Evolutionary conservation across 2,113 vertebrate genomes (phyloP), one percentile per base, ranked within the genome.

Genomic region (Ia io): DNA sequence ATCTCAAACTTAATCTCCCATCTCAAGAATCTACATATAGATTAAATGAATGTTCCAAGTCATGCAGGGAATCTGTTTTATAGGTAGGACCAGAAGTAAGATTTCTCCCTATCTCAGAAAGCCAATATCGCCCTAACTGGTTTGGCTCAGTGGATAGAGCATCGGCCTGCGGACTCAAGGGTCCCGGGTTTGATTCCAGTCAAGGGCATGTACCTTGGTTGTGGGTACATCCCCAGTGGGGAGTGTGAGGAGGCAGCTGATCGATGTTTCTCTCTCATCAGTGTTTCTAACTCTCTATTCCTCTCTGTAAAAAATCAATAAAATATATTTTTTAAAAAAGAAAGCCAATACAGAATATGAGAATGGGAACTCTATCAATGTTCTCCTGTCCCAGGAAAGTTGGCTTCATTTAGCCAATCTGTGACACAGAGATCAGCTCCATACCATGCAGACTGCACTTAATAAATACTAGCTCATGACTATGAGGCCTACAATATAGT

Each of bases 1-100:
- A 42, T 92, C 67, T 71, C 71, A 85, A 90, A 71, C 49, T 73
- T 93, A 53, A 78, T 89, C 84, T 93, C 40, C 61, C 49, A 73
- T 86, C 83, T 78, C 14, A 22, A 92, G 2, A 25, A 70, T 51
- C 44, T 73, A 70, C 9, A 59, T 6, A 51, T 18, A 56, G 40
- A 61, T 67, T n/a, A 73, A 74, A 76, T 40, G n/a, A 63, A 91
- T 78, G 74, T 93, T 40, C 53, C 61, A 85, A 28, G 42, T 65
- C 59, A 13, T 44, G 47, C 8, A 78, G 47, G 69, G 69, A 90
- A 42, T 70, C 47, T 87, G 7, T 86, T 69, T 47, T 37, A 10
- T 37, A 89, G 44, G 37, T 16, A 87, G 14, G 10, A 49, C 13
- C 53, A 76, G 69, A 93, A 61, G 37, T 28, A 73, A 63, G 47